Percentiles rank a stretch among this genome's conserved stretches.
Evolutionary conservation across 2,113 vertebrate species (phyloP).

Genomic region (Opisthocomus hoazin): DNA sequence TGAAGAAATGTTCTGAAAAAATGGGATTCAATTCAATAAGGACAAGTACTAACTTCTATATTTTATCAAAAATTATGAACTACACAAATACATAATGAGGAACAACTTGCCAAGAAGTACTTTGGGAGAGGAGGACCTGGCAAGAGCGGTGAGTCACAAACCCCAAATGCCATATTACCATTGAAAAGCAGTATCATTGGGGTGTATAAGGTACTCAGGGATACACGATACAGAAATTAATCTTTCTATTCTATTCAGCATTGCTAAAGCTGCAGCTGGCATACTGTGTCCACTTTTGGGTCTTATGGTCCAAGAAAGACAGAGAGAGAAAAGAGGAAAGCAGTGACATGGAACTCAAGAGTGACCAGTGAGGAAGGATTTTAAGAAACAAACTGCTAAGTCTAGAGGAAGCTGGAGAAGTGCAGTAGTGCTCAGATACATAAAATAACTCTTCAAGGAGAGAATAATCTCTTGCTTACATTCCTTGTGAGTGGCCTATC

Average conservation of each 20-base stretch:
- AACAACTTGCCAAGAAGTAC: not conserved
- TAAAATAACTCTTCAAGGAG: not conserved
- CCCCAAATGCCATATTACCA: not conserved
- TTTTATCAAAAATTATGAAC: not conserved
- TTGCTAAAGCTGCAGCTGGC: not conserved
- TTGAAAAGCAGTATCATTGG: not conserved
- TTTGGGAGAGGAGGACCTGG: not conserved
- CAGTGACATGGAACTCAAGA: not conserved
- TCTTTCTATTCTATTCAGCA: not conserved
- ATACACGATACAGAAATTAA: not conserved
- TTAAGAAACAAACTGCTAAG: not conserved
- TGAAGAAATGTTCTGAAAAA: constrained; percentile 31
- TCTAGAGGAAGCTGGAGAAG: not conserved
- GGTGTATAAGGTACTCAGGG: not conserved
- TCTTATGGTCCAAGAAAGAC: not conserved
- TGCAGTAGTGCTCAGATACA: not conserved
- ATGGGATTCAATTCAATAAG: not conserved
- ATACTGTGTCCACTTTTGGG: not conserved
- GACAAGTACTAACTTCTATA: not conserved
- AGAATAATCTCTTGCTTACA: not conserved
- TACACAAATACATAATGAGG: not conserved
- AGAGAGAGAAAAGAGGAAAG: not conserved
- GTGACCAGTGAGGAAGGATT: not conserved
- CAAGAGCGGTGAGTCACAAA: not conserved
- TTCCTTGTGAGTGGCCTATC: not conserved